Percentiles rank a stretch among this genome's conserved stretches.
Conservation (phyloP, 2,113 vertebrate genomes). For the Mesitornis unicolor region DNA sequence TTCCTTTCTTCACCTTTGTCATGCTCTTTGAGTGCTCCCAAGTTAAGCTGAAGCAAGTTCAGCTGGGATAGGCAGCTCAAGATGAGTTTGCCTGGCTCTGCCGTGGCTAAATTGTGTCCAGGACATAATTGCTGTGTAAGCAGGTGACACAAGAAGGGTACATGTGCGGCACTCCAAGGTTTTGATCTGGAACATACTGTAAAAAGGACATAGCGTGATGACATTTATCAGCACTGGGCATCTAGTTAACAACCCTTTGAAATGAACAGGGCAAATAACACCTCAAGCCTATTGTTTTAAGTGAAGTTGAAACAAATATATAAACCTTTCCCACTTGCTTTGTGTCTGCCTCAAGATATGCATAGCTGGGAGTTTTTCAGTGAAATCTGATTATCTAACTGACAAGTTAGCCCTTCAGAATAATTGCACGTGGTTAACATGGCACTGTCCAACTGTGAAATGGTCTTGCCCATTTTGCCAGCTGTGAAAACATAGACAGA, state of each 20-base stretch:
- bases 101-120: neutral
- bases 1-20: neutral
- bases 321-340: neutral
- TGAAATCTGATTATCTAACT: neutral
- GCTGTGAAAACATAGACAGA: neutral
- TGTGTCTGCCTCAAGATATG: neutral
- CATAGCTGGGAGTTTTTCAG: neutral
- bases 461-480: neutral
- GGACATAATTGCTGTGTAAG: constrained; percentile 20
- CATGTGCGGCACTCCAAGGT: neutral
- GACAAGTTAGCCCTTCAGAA: neutral
- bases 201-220: constrained; percentile 41
- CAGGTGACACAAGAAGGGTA: neutral
- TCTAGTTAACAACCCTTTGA: constrained; percentile 45
- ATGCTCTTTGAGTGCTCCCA: neutral
- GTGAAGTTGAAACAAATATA: neutral
- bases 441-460: neutral
- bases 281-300: constrained; percentile 49
- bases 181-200: constrained; percentile 55
- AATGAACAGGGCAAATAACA: constrained; percentile 43
- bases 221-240: constrained; percentile 55
- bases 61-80: neutral
- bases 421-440: neutral
- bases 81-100: neutral
- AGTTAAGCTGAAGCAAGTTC: neutral